Conservation (phyloP, 2,888 invertebrate species). For the Melangyna quadrimaculata region DNA sequence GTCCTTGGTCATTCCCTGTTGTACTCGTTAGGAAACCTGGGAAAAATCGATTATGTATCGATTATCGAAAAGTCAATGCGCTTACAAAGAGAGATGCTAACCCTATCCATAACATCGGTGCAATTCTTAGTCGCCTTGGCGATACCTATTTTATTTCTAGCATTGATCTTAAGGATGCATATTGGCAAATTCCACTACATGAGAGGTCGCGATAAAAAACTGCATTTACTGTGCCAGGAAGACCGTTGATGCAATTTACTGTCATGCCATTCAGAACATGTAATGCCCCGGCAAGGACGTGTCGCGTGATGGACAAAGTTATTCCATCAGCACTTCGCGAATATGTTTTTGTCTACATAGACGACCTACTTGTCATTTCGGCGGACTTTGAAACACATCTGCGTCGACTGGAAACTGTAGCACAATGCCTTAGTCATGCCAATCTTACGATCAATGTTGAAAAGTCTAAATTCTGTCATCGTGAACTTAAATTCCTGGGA, state of each 20-base stretch:
- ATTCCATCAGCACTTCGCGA: slow-evolving; percentile 33
- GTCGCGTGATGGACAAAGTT: slow-evolving; percentile 48
- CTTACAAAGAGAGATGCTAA: slow-evolving; percentile 70
- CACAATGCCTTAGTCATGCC: slow-evolving; percentile 28
- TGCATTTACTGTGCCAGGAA: slow-evolving; percentile 72
- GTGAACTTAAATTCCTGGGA: slow-evolving; percentile 28
- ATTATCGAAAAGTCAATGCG: slow-evolving; percentile 73
- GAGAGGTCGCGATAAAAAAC: slow-evolving; percentile 51
- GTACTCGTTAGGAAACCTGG: background rate
- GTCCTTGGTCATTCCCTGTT: slow-evolving; percentile 48
- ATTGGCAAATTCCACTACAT: slow-evolving; percentile 44
- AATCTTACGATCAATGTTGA: slow-evolving; percentile 49
- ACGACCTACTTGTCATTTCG: slow-evolving; percentile 45
- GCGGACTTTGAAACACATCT: background rate
- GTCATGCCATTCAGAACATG: slow-evolving; percentile 62
- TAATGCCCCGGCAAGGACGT: slow-evolving; percentile 51
- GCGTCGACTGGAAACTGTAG: slow-evolving; percentile 17
- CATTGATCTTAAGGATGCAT: slow-evolving; percentile 68
- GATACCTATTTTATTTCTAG: background rate
- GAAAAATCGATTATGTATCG: slow-evolving; percentile 65
- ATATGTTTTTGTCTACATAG: slow-evolving; percentile 56
- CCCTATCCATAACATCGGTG: slow-evolving; percentile 66
- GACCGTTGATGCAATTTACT: slow-evolving; percentile 42
- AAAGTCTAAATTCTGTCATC: slow-evolving; percentile 44
- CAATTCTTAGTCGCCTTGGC: slow-evolving; percentile 59